These are phyloP conservation scores for Lamellibrachia satsuma DNA, from an alignment of 2,888 invertebrate species.

Conservation along the genomic window DNA sequence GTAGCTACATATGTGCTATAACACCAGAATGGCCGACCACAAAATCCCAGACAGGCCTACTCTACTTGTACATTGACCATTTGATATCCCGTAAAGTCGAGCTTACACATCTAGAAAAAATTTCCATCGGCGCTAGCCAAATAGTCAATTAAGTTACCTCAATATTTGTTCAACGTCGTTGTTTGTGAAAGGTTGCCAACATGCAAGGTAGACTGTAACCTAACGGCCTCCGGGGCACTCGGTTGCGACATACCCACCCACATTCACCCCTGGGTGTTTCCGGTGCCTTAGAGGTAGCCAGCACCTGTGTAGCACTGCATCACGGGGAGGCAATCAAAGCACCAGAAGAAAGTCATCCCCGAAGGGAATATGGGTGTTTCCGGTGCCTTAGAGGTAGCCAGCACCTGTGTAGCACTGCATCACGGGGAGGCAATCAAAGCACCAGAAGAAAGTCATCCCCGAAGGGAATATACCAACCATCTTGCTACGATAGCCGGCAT, in stretches of 20 bases:
- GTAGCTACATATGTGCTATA: too few relatives aligned
- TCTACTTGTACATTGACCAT: too few relatives aligned
- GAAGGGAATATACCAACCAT: not conserved
- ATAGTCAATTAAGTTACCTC: not conserved
- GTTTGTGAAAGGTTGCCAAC: not conserved
- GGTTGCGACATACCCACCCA: not conserved
- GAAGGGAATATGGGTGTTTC: not conserved
- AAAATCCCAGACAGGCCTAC: too few relatives aligned
- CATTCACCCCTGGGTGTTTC: not conserved
- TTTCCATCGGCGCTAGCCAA: not conserved
- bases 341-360: not conserved
- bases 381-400: not conserved
- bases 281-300: too few relatives aligned
- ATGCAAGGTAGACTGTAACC: not conserved
- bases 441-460: not conserved
- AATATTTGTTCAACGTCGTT: not conserved
- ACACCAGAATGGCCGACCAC: too few relatives aligned
- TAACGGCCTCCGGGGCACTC: not conserved
- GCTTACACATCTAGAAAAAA: too few relatives aligned
- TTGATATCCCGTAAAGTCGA: too few relatives aligned
- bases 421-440: not conserved
- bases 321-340: not conserved
- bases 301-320: too few relatives aligned
- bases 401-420: not conserved
- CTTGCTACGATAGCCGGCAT: not conserved